Base-by-base conservation (phyloP, 2,888 invertebrate species). In the Leptinotarsa peninsularis region DNA sequence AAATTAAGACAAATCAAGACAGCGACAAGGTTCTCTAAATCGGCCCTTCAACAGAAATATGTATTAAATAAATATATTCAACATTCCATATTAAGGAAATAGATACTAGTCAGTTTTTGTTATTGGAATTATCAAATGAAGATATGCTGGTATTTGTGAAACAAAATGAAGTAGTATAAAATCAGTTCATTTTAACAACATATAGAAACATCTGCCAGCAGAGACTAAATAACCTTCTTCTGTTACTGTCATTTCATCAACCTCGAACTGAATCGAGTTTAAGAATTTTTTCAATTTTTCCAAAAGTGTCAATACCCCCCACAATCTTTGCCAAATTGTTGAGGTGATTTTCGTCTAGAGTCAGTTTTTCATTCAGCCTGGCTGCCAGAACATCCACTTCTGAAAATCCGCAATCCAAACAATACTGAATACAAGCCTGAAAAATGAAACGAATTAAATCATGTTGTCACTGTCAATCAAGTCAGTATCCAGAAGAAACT, bases 401-500 rank as follows among this genome's bases (percentile, higher is more conserved):
- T 18, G 87, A 84, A 79, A 91, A 91, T 43, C 91, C 92, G 81
- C 88, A 89, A 67, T 92, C 91, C 0, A 88, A 86, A 74, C 90
- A 90, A 83, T 93, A 93, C 77, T 92, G 89, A 43, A 93, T 83
- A 70, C 90, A 88, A 54, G 85, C 85, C 91, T 91, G 82, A 56
- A 89, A 89, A 79, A 66, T 17, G 49, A 43, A 43, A 43, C 3
- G 88, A 79, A 66, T 17, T 18, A 43, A 43, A 43, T 43, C 43
- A 43, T 43, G 43, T 43, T 43, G 7, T 1, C 7, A 63, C n/a
- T n/a, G n/a, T 7, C 54, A 54, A n/a, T n/a, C 43, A 43, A 10
- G 43, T 43, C 43, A 43, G 43, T 13, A 43, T 43, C 43, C 43
- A 43, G 43, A 43, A 43, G 43, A 43, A 43, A 43, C 43, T 43